Base-by-base conservation (phyloP, 2,113 vertebrate species). In the Chloebia gouldiae region DNA sequence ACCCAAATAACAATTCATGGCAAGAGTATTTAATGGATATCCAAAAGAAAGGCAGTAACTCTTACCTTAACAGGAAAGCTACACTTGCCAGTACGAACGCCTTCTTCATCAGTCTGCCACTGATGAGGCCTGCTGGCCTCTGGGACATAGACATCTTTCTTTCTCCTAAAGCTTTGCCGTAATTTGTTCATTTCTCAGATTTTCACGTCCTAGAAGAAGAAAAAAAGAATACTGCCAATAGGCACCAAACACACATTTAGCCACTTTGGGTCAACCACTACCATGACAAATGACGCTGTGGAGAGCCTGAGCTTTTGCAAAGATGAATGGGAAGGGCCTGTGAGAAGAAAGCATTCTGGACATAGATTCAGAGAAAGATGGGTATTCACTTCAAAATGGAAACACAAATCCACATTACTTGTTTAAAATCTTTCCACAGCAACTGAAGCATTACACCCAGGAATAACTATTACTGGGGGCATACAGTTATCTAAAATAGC, bases 71-170 rank as follows among this genome's bases (percentile, higher is more conserved):
- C 99, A 54, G 98, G 98, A 80, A 99, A 99, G 98, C 99, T 99
- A 96, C 99, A 99, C 93, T 99, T 99, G 86, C 99, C 99, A 73
- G 98, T 99, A 92, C 99, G 99, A 90, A 99, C 99, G 0, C 99
- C 99, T 98, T 99, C 99, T 98, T 99, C 99, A 70, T 99, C 99
- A 3, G 99, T 99, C 97, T 99, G 99, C 99, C 99, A 99, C 94
- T 99, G 99, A 97, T 99, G 99, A 60, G 99, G 99, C 93, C 99
- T 98, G 95, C 99, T 99, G 53, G 99, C 99, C 97, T 99, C 99
- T 11, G 99, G 99, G 87, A 99, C 98, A 78, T 99, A 99, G 90
- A 99, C 98, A 97, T 99, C 99, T 99, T 99, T 99, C 99, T 99
- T 99, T 97, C 99, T 98, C 87, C 99, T 99, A 97, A 99, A 99